Evolutionary conservation across 1,140 invertebrate genomes (phyloP).

Genomic region (Drosophila ohnishii): DNA sequence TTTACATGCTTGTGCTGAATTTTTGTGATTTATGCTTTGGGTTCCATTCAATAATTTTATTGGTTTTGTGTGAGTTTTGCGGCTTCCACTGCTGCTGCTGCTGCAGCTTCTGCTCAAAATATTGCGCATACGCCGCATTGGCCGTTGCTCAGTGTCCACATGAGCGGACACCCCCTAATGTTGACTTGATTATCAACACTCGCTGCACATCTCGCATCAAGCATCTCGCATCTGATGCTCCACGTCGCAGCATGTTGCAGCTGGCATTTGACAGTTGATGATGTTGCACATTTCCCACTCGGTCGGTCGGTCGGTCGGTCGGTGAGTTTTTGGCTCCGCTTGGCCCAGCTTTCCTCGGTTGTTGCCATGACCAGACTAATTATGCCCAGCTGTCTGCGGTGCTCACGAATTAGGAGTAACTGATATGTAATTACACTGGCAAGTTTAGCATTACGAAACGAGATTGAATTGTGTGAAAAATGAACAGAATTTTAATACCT

Average conservation of each 20-base stretch:
- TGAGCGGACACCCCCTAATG: constrained; percentile 61
- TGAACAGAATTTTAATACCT: background rate
- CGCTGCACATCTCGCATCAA: constrained; percentile 61
- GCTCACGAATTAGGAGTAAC: background rate
- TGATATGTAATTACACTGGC: constrained; percentile 1
- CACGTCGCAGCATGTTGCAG: constrained; percentile 57
- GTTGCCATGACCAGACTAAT: constrained; percentile 38
- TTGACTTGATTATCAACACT: constrained; percentile 76
- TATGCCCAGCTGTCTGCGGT: constrained; percentile 27
- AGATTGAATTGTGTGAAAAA: background rate
- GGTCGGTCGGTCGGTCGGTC: background rate
- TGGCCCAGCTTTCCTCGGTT: constrained; percentile 3
- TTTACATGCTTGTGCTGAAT: constrained; percentile 24
- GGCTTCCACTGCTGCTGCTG: constrained; percentile 34
- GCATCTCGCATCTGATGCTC: constrained; percentile 51
- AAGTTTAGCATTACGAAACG: background rate
- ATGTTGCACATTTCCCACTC: constrained; percentile 55
- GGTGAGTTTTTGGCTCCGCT: constrained; percentile 20
- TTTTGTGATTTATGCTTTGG: constrained; percentile 47
- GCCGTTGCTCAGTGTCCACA: constrained; percentile 46
- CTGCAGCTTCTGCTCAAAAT: constrained; percentile 31
- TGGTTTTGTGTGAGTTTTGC: constrained; percentile 53
- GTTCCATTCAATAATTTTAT: constrained; percentile 53
- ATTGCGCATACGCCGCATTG: constrained; percentile 70
- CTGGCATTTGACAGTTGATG: constrained; percentile 71